These are phyloP conservation scores for Pseudorhombus dupliciocellatus DNA, from an alignment of 2,113 vertebrate species.

Conservation along the genomic window DNA sequence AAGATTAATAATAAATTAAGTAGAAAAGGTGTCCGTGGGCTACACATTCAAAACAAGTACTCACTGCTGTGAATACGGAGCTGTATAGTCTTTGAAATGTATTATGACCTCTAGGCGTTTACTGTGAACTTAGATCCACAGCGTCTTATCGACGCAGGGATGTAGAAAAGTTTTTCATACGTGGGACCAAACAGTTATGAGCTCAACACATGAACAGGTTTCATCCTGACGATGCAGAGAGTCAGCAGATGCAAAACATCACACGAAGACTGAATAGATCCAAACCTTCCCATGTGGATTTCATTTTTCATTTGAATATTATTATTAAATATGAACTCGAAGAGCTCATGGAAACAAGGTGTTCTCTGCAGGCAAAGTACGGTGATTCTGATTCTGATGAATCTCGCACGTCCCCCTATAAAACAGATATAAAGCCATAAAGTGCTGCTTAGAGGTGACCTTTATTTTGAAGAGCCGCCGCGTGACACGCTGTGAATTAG, in stretches of 20 bases:
- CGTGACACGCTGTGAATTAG: slow-evolving; percentile 56
- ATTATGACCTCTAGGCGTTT: background rate
- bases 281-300: background rate
- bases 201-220: too few relatives aligned
- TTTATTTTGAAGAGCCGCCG: slow-evolving; percentile 52
- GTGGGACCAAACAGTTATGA: background rate
- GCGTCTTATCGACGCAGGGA: background rate
- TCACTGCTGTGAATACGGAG: background rate
- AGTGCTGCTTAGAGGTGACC: slow-evolving; percentile 59
- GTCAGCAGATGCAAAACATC: background rate
- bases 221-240: background rate
- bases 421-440: slow-evolving; percentile 27
- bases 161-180: background rate
- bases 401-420: slow-evolving; percentile 32
- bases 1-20: background rate
- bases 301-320: background rate
- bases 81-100: background rate
- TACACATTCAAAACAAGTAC: background rate
- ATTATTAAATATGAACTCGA: background rate
- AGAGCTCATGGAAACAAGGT: slow-evolving; percentile 3
- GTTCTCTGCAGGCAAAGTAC: background rate
- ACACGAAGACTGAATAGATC: background rate
- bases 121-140: background rate
- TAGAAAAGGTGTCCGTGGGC: background rate
- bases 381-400: slow-evolving; percentile 9